Conservation (phyloP, 2,888 invertebrate species). For the Agapostemon virescens region DNA sequence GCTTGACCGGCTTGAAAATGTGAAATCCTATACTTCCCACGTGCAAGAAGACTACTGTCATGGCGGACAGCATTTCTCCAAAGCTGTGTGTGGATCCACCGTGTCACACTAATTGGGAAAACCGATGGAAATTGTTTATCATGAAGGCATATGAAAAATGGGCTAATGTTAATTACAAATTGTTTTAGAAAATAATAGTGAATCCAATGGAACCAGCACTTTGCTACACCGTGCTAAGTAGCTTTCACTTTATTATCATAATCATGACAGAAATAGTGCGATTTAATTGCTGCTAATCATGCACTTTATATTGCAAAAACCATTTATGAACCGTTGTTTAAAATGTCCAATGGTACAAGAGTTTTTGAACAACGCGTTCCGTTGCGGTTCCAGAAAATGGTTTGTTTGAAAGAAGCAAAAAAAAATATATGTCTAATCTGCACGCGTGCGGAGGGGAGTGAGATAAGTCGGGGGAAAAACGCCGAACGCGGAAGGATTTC, state of each 20-base stretch:
- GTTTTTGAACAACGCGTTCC: no score
- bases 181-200: slow-evolving; percentile 7
- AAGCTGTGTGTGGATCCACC: background rate
- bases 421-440: background rate
- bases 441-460: background rate
- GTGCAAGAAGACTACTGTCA: background rate
- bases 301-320: background rate
- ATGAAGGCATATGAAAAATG: background rate
- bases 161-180: slow-evolving; percentile 4
- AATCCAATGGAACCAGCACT: background rate
- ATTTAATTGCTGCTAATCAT: background rate
- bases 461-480: background rate
- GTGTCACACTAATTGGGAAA: slow-evolving; percentile 1
- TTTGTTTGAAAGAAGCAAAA: background rate
- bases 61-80: background rate
- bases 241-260: slow-evolving; percentile 10
- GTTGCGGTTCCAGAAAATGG: background rate
- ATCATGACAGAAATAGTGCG: background rate
- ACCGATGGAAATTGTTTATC: background rate
- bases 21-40: background rate
- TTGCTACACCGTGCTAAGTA: background rate
- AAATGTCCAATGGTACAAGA: no score
- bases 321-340: background rate
- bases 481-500: background rate
- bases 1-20: background rate